phyloP scores from a whole-genome alignment of 2,888 invertebrate species.

The Clitarchus hookeri region DNA sequence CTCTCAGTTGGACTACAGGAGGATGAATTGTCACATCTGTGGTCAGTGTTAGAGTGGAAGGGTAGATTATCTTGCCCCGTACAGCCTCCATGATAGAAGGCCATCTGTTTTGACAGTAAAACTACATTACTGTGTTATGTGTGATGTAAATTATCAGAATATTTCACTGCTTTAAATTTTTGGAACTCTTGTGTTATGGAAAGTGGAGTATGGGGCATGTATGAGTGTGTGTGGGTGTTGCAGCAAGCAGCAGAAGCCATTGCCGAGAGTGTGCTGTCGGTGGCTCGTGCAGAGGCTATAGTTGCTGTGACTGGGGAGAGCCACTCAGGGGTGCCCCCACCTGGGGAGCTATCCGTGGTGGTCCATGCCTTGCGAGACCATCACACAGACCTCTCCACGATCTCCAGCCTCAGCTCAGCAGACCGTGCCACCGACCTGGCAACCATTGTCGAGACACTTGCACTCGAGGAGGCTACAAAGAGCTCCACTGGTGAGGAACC shows the following conservation, averaged over 20 bases:
- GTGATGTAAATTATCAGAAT: too few relatives aligned
- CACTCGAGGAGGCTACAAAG: slow-evolving; percentile 58
- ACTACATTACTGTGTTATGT: too few relatives aligned
- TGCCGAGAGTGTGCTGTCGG: slow-evolving; percentile 78
- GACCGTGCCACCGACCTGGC: slow-evolving; percentile 87
- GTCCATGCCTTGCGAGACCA: slow-evolving; percentile 66
- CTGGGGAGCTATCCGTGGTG: slow-evolving; percentile 61
- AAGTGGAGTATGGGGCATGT: too few relatives aligned
- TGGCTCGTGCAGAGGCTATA: slow-evolving; percentile 72
- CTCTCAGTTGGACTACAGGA: too few relatives aligned
- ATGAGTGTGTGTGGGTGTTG: background rate
- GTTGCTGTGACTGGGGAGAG: slow-evolving; percentile 57
- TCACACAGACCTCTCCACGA: slow-evolving; percentile 68
- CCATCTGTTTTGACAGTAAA: too few relatives aligned
- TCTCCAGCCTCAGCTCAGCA: slow-evolving; percentile 60
- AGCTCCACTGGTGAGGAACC: background rate
- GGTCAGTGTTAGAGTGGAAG: too few relatives aligned
- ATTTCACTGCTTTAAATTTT: too few relatives aligned
- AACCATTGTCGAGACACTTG: slow-evolving; percentile 82
- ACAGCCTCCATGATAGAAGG: too few relatives aligned
- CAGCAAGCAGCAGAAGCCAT: slow-evolving; percentile 86
- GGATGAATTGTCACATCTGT: too few relatives aligned
- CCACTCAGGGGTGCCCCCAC: slow-evolving; percentile 44
- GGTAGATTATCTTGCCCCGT: too few relatives aligned
- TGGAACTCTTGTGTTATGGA: too few relatives aligned